Conservation (phyloP, 2,113 vertebrate species). For the Calypte anna region DNA sequence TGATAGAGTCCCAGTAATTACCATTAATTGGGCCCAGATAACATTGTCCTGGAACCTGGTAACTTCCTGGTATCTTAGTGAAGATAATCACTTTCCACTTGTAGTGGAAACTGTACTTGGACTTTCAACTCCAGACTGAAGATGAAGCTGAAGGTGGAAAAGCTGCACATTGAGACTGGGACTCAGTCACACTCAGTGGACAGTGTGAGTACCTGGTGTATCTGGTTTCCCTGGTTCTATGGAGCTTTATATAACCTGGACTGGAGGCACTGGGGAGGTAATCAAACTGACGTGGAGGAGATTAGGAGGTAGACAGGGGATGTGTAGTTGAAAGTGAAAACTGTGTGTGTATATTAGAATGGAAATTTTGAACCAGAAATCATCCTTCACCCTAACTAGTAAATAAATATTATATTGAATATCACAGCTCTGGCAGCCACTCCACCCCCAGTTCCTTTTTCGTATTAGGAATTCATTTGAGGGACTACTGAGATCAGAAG, state of each 20-base stretch:
- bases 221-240: background rate
- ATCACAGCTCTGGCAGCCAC: background rate
- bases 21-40: background rate
- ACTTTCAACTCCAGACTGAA: background rate
- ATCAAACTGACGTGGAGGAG: accelerated
- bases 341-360: background rate
- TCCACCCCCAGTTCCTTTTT: background rate
- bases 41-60: background rate
- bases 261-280: background rate
- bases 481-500: background rate
- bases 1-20: background rate
- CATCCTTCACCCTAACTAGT: background rate
- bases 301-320: background rate
- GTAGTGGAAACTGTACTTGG: background rate
- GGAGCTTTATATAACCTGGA: background rate
- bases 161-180: accelerated
- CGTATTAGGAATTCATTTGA: background rate
- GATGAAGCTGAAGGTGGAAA: background rate
- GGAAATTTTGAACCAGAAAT: background rate
- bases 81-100: background rate
- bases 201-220: too few species aligned
- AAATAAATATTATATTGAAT: background rate
- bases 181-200: background rate
- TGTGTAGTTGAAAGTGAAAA: background rate
- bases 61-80: background rate